phyloP scores from a whole-genome alignment of 2,888 invertebrate genomes.

The Carterocephalus palaemon region DNA sequence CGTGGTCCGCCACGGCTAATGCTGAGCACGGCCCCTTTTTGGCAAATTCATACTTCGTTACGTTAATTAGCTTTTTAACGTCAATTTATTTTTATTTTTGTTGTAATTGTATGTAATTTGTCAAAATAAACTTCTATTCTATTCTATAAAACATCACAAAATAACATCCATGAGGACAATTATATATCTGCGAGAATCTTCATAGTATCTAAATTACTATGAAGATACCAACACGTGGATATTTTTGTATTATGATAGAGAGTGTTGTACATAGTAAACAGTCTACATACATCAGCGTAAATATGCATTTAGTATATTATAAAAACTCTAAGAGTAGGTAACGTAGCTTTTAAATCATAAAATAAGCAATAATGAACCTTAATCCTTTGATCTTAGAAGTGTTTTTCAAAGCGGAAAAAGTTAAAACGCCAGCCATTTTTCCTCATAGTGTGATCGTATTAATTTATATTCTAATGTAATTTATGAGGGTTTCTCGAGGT shows the following conservation, averaged over 20 bases:
- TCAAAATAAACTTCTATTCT: no score
- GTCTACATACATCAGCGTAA: conserved; percentile 10
- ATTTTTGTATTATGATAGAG: background rate
- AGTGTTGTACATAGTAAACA: background rate
- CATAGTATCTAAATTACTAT: no score
- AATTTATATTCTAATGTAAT: conserved; percentile 77
- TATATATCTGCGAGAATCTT: no score
- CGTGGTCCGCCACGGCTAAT: no score
- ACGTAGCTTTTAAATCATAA: conserved; percentile 19
- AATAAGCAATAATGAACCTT: conserved; percentile 5
- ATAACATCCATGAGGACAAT: no score
- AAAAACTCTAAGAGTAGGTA: conserved; percentile 17
- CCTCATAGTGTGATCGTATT: conserved; percentile 62
- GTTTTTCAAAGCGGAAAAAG: conserved; percentile 9
- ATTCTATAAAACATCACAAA: no score
- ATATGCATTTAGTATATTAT: conserved; percentile 16
- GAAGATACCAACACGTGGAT: no score
- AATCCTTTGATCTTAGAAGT: conserved; percentile 3
- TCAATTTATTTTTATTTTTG: no score
- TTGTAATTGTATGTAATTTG: no score
- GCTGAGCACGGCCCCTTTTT: no score
- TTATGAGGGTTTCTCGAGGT: conserved; percentile 58
- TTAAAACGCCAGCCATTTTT: conserved; percentile 38
- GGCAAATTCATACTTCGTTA: no score
- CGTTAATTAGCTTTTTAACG: no score